Evolutionary conservation across 2,888 invertebrate species (phyloP), one percentile per base, ranked within the genome.

Genomic region (Petrolisthes manimaculis): DNA sequence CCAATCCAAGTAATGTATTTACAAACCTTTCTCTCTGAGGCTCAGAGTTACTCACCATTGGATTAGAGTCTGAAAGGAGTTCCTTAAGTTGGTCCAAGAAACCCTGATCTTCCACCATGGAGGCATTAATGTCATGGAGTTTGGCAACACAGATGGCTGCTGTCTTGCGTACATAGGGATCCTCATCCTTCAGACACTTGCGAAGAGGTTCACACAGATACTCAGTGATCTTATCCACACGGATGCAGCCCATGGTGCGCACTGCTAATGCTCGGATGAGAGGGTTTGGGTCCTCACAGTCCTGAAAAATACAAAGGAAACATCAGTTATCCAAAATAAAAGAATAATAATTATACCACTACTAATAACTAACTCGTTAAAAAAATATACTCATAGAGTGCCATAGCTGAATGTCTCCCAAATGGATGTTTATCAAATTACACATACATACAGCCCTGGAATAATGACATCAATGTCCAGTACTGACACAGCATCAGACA

Each of bases 141-240:
- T 99, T 99, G 54, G 99, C 99, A 5, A 99, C 99, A 93, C 99
- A 99, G 18, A 99, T 99, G 0, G 99, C 99, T 1, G 99, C 99
- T 0, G 99, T 99, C 94, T 99, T 99, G 92, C 99, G 95, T 9
- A 98, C 98, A 94, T 98, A 98, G 0, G 98, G 98, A 94, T 98
- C 98, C 93, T 98, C 98, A 93, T 98, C 98, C 93, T 97, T 97
- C 91, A 97, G 94, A 93, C 97, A 97, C 93, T 97, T 99, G 88
- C 99, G 94, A 92, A 99, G 94, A 0, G 99, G 99, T 93, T 99
- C 99, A 93, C 99, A 99, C 75, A 99, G 94, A 93, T 99, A 99
- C 94, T 99, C 99, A 0, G 99, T 99, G 92, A 99, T 99, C 94
- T 99, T 99, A 94, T 99, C 99, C 86, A 99, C 99, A 18, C 99